A percentile compares a stretch with the other conserved stretches of the same genome.
Conservation (phyloP, 2,797 vertebrate species). For the Nasua narica region DNA sequence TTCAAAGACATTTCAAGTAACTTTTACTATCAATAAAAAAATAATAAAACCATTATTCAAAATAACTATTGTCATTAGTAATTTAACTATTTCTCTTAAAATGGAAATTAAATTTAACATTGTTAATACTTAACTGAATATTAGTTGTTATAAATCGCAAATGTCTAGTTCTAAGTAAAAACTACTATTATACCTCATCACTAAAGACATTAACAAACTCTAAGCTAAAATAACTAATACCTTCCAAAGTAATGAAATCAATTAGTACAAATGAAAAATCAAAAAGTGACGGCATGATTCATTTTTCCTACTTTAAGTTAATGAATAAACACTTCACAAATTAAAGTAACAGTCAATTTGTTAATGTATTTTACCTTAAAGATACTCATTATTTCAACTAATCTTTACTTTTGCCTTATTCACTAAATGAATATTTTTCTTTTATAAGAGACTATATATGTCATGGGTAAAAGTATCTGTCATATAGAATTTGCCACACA, state of each 20-base stretch:
- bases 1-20: neutral
- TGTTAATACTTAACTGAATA: neutral
- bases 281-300: neutral
- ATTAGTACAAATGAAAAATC: neutral
- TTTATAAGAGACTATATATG: neutral
- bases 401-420: constrained; percentile 3
- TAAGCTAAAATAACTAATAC: constrained; percentile 44
- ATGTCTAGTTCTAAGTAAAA: neutral
- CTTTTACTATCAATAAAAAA: constrained; percentile 4
- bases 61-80: neutral
- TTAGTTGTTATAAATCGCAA: neutral
- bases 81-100: neutral
- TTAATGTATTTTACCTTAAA: constrained; percentile 5
- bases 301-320: neutral
- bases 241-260: neutral
- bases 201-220: constrained; percentile 8
- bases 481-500: neutral
- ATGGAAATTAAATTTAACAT: neutral
- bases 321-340: neutral
- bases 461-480: neutral
- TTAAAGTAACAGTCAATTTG: neutral
- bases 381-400: neutral
- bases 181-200: neutral
- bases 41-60: neutral
- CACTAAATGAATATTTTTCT: neutral